Conservation (phyloP, 2,797 vertebrate genomes). For the Coendou prehensilis region DNA sequence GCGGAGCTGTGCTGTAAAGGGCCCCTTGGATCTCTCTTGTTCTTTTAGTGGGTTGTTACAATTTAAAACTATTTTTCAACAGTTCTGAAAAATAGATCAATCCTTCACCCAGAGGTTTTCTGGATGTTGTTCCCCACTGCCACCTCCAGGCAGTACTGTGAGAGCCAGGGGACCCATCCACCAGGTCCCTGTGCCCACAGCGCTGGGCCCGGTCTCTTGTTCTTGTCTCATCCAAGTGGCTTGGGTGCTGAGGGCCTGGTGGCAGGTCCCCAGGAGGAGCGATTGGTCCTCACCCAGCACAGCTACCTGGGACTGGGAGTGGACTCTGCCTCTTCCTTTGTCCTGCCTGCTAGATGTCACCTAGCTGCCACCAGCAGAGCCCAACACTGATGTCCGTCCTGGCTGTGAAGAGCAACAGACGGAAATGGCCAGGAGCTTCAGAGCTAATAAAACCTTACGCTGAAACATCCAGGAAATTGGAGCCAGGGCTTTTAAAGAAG, state of each 20-base stretch:
- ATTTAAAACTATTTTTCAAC: not conserved
- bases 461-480: slow-evolving; percentile 3
- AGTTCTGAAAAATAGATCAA: not conserved
- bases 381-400: not conserved
- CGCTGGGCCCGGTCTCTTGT: not conserved
- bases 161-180: not conserved
- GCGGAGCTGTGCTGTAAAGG: not conserved
- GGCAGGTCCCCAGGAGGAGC: not conserved
- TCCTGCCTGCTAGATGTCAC: not conserved
- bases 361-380: not conserved
- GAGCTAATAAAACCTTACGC: not conserved
- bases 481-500: not conserved
- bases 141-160: not conserved
- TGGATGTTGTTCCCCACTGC: not conserved
- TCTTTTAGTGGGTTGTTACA: slow-evolving; percentile 4
- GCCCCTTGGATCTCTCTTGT: not conserved
- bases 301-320: not conserved
- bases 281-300: not conserved
- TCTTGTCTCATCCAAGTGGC: not conserved
- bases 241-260: not conserved
- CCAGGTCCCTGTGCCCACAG: not conserved
- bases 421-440: not conserved
- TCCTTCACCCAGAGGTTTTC: not conserved
- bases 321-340: not conserved
- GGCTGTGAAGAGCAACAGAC: not conserved